These are phyloP conservation scores for Apeltes quadracus DNA, from an alignment of 2,113 vertebrate species.

Conservation along the genomic window DNA sequence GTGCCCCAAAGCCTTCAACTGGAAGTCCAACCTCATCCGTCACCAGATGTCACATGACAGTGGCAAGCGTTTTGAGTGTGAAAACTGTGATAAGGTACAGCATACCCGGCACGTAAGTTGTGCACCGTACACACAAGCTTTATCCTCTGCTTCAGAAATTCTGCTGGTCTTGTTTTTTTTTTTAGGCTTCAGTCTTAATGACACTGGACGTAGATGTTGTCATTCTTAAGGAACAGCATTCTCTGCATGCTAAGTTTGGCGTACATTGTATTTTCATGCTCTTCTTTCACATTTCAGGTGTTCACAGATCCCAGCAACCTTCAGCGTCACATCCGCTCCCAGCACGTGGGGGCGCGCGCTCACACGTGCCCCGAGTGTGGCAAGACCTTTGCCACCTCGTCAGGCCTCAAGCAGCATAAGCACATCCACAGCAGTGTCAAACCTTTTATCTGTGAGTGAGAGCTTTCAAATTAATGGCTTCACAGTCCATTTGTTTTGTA, in stretches of 20 bases:
- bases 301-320: constrained; percentile 99
- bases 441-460: constrained; percentile 98
- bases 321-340: constrained; percentile 98
- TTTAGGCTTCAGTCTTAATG: constrained; percentile 12
- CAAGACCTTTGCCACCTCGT: constrained; percentile 99
- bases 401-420: constrained; percentile 99
- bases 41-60: constrained; percentile 99
- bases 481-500: constrained; percentile 17
- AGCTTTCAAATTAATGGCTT: constrained; percentile 47
- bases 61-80: constrained; percentile 98
- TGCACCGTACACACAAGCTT: constrained; percentile 72
- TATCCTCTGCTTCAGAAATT: constrained; percentile 52
- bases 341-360: constrained; percentile 95
- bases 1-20: constrained; percentile 99
- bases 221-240: constrained; percentile 8
- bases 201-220: constrained; percentile 8
- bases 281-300: constrained; percentile 81
- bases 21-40: constrained; percentile 99
- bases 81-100: constrained; percentile 99
- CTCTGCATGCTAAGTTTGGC: background rate
- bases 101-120: constrained; percentile 81
- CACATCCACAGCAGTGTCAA: constrained; percentile 99
- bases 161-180: constrained; percentile 14
- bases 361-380: constrained; percentile 98
- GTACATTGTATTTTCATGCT: constrained; percentile 29